Base-by-base conservation (phyloP, 1,140 invertebrate species). In the Parasteatoda tepidariorum region DNA sequence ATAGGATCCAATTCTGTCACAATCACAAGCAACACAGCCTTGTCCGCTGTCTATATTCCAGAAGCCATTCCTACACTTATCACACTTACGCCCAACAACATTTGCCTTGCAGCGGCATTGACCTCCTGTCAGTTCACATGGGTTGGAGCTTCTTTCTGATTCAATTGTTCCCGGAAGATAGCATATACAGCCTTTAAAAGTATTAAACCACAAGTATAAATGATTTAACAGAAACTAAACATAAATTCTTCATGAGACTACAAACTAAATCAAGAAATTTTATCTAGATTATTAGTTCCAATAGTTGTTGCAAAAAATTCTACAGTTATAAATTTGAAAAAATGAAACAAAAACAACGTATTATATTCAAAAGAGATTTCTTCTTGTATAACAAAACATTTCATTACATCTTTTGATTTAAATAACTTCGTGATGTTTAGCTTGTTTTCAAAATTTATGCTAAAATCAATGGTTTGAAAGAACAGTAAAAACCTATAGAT, bases 81-180 rank as follows among this genome's bases (percentile, higher is more conserved):
- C 95, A 89, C 97, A 99, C 87, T 96, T 95, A 41, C 91, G 91
- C 5, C 97, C 97, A 57, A 93, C 92, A 0, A 99, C 96, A 87
- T 98, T 96, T 0, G 93, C 91, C 78, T 95, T 94, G 88, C 97
- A 99, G 2, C 92, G 90, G 86, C 97, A 99, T 86, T 95, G 93
- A 2, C 96, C 96, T 0, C 92, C 92, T 0, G 94, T 89, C 85
- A 95, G 93, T 87, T 96, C 93, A 86, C 96, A 97, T 26, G 73
- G 83, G 88, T 62, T 90, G 87, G 67, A 89, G 87, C 18, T 90
- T 88, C 86, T 94, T 94, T 93, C 91, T 0, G 92, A 92, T 22
- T 90, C 89, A n/a, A 91, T 88, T 0, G 94, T 94, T 34, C 96
- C 95, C 0, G 92, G 90, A 0, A 87, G 57, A 87, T 94, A 90